These are phyloP conservation scores for Tanypteryx hageni DNA, from an alignment of 2,888 invertebrate species.

Conservation along the genomic window DNA sequence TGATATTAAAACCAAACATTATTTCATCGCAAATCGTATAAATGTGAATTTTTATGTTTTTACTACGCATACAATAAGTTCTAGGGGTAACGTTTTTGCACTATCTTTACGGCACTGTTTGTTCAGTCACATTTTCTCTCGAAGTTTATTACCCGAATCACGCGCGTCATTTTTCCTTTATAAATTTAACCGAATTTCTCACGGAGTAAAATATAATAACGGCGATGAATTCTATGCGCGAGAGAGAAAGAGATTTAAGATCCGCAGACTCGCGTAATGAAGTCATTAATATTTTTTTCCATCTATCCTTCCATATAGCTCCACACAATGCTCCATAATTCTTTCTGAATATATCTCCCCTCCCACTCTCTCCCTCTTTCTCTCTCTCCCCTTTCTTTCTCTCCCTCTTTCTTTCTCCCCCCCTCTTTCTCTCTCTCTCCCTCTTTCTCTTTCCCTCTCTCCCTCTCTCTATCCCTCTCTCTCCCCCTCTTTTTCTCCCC, in stretches of 20 bases:
- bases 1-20: no score
- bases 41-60: no score
- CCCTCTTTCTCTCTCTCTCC: neutral
- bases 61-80: no score
- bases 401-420: neutral
- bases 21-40: no score
- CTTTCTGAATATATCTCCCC: no score
- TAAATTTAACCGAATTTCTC: no score
- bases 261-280: neutral
- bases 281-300: conserved; percentile 20
- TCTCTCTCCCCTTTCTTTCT: neutral
- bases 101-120: no score
- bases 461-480: neutral
- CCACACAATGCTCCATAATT: neutral
- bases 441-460: neutral
- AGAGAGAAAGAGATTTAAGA: neutral
- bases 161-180: no score
- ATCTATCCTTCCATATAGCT: neutral
- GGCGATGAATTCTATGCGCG: neutral
- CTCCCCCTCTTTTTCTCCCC: neutral
- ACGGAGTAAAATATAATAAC: neutral
- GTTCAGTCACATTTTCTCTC: no score
- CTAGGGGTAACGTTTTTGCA: no score
- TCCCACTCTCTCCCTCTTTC: neutral
- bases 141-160: no score